phyloP scores from a whole-genome alignment of 2,113 vertebrate species.

The Actenoides lindsayi region DNA sequence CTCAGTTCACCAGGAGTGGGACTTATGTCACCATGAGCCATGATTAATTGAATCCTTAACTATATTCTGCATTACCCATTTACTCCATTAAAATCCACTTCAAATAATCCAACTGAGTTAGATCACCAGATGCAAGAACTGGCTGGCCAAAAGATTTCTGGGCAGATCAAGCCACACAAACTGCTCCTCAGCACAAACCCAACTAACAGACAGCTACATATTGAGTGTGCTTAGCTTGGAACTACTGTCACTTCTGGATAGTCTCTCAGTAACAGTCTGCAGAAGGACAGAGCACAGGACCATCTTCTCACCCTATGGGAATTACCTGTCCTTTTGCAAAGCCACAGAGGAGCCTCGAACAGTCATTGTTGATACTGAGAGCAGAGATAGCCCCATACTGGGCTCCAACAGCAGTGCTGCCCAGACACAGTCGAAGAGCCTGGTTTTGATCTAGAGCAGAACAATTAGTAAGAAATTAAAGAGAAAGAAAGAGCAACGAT shows the following conservation, averaged over 20 bases:
- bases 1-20: background rate
- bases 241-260: background rate
- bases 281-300: background rate
- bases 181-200: background rate
- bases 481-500: background rate
- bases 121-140: background rate
- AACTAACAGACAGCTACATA: background rate
- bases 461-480: background rate
- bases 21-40: background rate
- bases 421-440: slow-evolving; percentile 92
- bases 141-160: background rate
- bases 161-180: fast-evolving
- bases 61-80: background rate
- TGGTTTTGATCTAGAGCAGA: slow-evolving; percentile 89
- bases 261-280: background rate
- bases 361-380: slow-evolving; percentile 95
- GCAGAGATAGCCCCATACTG: slow-evolving; percentile 96
- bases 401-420: slow-evolving; percentile 89
- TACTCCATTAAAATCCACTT: background rate
- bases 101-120: background rate
- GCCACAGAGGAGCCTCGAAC: slow-evolving; percentile 94
- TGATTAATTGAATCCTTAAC: background rate
- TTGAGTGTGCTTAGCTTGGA: background rate
- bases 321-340: slow-evolving; percentile 97
- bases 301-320: background rate